Percentiles rank a stretch among this genome's conserved stretches.
These are phyloP conservation scores for Osmoderma eremita DNA, from an alignment of 2,888 invertebrate genomes.

Conservation along the genomic window DNA sequence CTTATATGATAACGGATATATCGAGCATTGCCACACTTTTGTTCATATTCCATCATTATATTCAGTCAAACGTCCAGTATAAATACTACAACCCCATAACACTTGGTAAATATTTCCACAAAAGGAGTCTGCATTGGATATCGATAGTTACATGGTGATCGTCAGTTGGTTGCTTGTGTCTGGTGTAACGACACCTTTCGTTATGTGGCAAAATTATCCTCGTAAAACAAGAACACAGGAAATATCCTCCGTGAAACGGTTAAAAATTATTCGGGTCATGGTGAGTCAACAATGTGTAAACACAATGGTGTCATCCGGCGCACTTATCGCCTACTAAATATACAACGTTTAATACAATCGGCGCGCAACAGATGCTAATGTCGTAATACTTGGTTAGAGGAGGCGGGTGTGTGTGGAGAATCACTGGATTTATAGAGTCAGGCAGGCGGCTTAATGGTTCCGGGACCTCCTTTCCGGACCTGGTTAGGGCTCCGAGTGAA, in stretches of 20 bases:
- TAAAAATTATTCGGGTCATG: background rate
- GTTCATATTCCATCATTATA: no score
- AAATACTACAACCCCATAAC: no score
- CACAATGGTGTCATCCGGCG: slow-evolving; percentile 8
- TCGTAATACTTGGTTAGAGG: slow-evolving; percentile 3
- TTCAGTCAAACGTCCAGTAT: no score
- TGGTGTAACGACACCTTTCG: no score
- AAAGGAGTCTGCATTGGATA: no score
- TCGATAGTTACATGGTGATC: no score
- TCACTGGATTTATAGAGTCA: slow-evolving; percentile 33
- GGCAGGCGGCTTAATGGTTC: slow-evolving; percentile 23
- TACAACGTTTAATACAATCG: slow-evolving; percentile 28
- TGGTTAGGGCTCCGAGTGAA: slow-evolving; percentile 22
- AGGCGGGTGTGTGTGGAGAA: background rate
- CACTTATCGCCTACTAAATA: slow-evolving; percentile 14
- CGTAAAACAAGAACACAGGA: no score
- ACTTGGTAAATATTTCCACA: no score
- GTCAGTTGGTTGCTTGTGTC: no score
- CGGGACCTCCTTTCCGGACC: slow-evolving; percentile 30
- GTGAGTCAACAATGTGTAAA: background rate
- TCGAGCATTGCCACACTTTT: no score
- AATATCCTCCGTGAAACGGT: background rate
- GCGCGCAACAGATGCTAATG: slow-evolving; percentile 32
- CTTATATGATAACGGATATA: no score
- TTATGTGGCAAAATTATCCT: no score